Percentiles rank a stretch among this genome's conserved stretches.
phyloP scores from a whole-genome alignment of 2,888 invertebrate species.

The Pachliopta kotzebuea region DNA sequence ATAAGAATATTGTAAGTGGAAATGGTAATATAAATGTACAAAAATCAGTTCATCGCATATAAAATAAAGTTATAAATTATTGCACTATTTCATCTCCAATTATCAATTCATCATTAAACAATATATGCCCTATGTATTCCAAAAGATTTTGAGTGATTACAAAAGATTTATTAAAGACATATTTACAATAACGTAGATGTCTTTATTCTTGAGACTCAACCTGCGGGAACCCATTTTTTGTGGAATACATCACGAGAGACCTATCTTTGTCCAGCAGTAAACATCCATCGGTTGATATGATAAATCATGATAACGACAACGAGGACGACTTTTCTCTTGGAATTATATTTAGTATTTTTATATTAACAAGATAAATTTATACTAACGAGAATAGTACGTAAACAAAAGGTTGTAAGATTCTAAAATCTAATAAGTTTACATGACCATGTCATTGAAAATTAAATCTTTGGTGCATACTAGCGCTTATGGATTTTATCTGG shows the following conservation, averaged over 20 bases:
- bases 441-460: constrained; percentile 10
- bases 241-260: no score
- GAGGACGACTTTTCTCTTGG: background rate
- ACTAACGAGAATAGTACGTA: background rate
- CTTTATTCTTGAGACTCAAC: background rate
- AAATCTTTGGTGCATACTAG: constrained; percentile 29
- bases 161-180: background rate
- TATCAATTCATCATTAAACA: no score
- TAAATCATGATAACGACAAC: no score
- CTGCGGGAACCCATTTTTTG: no score
- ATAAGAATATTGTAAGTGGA: background rate
- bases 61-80: background rate
- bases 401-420: background rate
- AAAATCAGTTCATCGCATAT: background rate
- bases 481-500: constrained; percentile 19
- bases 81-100: no score
- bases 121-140: no score
- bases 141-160: no score
- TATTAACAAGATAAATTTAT: background rate
- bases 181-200: background rate
- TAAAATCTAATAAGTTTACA: constrained; percentile 16
- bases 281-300: no score
- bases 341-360: background rate
- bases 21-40: background rate
- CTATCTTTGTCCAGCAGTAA: no score